A percentile compares a stretch with the other conserved stretches of the same genome.
Conservation (phyloP, 2,797 vertebrate species). For the Mormyrus hasselquistii region DNA sequence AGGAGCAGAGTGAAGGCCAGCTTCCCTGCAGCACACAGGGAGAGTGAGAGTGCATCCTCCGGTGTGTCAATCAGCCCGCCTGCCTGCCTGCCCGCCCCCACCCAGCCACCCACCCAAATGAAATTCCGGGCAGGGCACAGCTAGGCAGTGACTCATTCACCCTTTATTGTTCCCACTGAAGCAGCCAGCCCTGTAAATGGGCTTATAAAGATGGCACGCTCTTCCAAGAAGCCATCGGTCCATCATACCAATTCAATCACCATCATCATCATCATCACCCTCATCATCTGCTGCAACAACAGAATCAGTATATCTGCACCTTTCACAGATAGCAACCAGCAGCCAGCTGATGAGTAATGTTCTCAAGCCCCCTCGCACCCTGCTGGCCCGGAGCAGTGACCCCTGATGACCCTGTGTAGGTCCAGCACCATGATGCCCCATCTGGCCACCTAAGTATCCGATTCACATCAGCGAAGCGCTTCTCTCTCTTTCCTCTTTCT, state of each 20-base stretch:
- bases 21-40: not conserved
- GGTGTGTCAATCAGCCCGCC: not conserved
- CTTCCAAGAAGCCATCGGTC: not conserved
- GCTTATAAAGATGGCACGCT: not conserved
- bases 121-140: not conserved
- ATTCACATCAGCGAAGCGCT: not conserved
- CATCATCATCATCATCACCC: not conserved
- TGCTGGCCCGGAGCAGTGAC: not conserved
- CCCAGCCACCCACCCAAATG: not conserved
- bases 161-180: constrained; percentile 9
- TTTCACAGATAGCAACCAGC: not conserved
- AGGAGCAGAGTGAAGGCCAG: not conserved
- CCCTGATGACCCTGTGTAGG: not conserved
- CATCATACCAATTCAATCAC: constrained; percentile 20
- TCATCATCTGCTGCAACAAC: constrained; percentile 18
- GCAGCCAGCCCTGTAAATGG: not conserved
- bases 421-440: not conserved
- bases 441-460: not conserved
- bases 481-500: not conserved
- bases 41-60: not conserved
- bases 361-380: not conserved
- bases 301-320: constrained; percentile 6
- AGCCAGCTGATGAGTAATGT: not conserved
- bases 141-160: not conserved
- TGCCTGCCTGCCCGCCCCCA: not conserved